phyloP scores from a whole-genome alignment of 1,140 invertebrate species.

The Galleria mellonella region DNA sequence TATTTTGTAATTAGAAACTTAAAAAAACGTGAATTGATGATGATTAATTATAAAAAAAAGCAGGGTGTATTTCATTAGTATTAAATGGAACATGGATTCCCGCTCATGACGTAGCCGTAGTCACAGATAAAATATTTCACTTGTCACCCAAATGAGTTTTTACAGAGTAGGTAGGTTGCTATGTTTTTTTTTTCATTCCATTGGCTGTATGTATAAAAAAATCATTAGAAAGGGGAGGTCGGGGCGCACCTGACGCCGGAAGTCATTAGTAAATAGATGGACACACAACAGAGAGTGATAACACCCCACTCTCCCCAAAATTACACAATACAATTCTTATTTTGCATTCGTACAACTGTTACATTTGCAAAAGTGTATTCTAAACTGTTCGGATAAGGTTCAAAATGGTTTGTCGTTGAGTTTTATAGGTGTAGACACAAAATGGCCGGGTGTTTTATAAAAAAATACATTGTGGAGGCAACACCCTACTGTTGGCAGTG shows the following conservation, averaged over 20 bases:
- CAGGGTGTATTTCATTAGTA: too few species aligned
- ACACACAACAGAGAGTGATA: slow-evolving; percentile 49
- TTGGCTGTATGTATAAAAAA: slow-evolving; percentile 25
- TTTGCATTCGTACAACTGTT: not conserved
- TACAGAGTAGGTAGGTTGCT: not conserved
- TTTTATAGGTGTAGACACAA: slow-evolving; percentile 8
- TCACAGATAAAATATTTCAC: too few species aligned
- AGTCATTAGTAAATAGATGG: slow-evolving; percentile 72
- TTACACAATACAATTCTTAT: slow-evolving; percentile 29
- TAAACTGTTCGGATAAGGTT: not conserved
- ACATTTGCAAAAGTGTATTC: too few species aligned
- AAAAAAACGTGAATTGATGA: too few species aligned
- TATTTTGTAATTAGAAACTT: too few species aligned
- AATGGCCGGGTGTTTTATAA: slow-evolving; percentile 34
- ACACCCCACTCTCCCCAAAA: slow-evolving; percentile 55
- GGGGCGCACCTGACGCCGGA: slow-evolving; percentile 64
- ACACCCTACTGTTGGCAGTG: slow-evolving; percentile 38
- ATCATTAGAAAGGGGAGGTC: slow-evolving; percentile 28
- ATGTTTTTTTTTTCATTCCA: not conserved
- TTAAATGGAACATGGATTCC: too few species aligned
- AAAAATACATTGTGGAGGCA: slow-evolving; percentile 49
- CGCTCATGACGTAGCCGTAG: too few species aligned
- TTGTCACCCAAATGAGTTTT: too few species aligned
- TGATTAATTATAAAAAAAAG: too few species aligned
- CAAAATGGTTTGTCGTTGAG: not conserved